Percentiles rank a stretch among this genome's conserved stretches.
phyloP scores from a whole-genome alignment of 2,113 vertebrate genomes.

The Pterocles gutturalis region DNA sequence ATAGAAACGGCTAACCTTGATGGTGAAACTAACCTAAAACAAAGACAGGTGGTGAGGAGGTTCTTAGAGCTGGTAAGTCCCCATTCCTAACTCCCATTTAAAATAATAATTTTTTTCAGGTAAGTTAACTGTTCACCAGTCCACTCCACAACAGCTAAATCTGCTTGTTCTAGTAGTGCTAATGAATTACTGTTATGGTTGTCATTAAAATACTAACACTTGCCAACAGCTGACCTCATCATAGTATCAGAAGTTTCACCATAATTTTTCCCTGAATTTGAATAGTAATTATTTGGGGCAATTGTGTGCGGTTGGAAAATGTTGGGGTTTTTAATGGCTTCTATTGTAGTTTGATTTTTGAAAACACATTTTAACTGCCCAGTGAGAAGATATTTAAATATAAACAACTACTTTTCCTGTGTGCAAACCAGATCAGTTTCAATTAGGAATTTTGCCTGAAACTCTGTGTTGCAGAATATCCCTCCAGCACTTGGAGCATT shows the following conservation, averaged over 20 bases:
- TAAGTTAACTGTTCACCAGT: not conserved
- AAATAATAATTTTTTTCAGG: not conserved
- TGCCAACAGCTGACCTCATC: slow-evolving; percentile 13
- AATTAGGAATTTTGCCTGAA: slow-evolving; percentile 36
- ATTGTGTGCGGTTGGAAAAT: slow-evolving; percentile 42
- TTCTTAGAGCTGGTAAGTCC: slow-evolving; percentile 92
- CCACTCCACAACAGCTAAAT: not conserved
- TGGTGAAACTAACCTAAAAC: slow-evolving; percentile 97
- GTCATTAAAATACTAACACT: slow-evolving; percentile 1
- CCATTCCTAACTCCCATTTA: not conserved
- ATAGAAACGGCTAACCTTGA: slow-evolving; percentile 98
- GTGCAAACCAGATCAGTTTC: slow-evolving; percentile 35
- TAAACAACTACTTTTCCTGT: slow-evolving; percentile 34
- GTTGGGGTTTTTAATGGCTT: not conserved
- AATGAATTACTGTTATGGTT: not conserved
- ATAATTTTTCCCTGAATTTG: slow-evolving; percentile 23
- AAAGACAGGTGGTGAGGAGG: slow-evolving; percentile 92
- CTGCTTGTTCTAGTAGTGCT: not conserved
- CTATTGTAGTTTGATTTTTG: slow-evolving; percentile 40
- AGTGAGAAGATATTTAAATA: not conserved
- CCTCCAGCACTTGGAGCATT: not conserved
- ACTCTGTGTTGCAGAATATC: not conserved
- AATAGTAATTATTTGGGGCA: slow-evolving; percentile 42
- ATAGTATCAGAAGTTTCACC: not conserved
- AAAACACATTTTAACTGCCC: slow-evolving; percentile 17